Base-by-base conservation (phyloP, 2,113 vertebrate species). In the Cephalopterus ornatus region DNA sequence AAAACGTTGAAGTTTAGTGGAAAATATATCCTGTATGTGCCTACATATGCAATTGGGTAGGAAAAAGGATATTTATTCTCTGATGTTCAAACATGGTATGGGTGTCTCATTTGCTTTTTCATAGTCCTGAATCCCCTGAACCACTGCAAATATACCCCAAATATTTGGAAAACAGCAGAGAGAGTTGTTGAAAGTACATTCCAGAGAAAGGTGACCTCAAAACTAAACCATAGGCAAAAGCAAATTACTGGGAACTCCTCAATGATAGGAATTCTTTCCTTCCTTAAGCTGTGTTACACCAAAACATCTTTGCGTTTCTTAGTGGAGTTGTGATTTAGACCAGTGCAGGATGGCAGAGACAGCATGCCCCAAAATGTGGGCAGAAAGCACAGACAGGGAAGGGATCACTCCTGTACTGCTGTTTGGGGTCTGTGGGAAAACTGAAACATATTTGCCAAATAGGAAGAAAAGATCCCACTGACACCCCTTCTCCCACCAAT, bases 151-250 rank as follows among this genome's bases (percentile, higher is more conserved):
- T 63, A 35, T 63, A 73, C 74, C 84, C 65, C 47, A 81, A 74
- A 77, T 65, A 77, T 79, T 89, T 92, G 56, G 66, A 88, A 93
- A 93, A 79, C 44, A 76, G 32, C 24, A 81, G 16, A 49, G 16
- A 49, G 79, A 94, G 26, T 62, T 85, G 42, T 88, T 94, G 90
- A 92, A 95, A 96, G 39, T 21, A 58, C 11, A 58, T 59, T 91
- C 84, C 67, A 5, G 75, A 63, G 62, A 86, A 95, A 94, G 61
- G 42, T 93, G 92, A 88, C 83, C 78, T 94, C 50, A 86, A 91
- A 96, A 75, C 26, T 35, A 93, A 95, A 88, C 74, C 81, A 71
- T 26, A 81, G 83, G 92, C 72, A 96, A 92, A 92, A 91, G 52
- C 42, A 19, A 47, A 74, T 85, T 78, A 78, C 50, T 1, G 8